Evolutionary conservation across 1,140 invertebrate genomes (phyloP), one percentile per base, ranked within the genome.

Genomic region (Diprion similis): DNA sequence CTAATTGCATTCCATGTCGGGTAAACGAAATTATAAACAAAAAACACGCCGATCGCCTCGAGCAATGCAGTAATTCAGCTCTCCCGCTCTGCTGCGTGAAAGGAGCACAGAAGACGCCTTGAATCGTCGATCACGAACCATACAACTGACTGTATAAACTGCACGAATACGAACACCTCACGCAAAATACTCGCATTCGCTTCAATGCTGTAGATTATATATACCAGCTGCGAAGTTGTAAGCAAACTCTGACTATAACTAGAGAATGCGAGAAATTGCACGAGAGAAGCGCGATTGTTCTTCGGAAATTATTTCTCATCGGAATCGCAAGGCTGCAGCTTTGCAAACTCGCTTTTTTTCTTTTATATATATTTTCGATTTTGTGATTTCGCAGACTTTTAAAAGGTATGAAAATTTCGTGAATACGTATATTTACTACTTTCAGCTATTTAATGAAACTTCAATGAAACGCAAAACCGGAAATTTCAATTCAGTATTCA

Each of bases 11-110:
- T 81, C 75, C 78, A 24, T 71, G 69, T 75, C 73, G 76, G 66
- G 81, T 80, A 82, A 84, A 83, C 82, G 24, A 84, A 84, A 84
- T 84, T 82, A 84, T 78, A 83, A 80, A 75, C 74, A 67, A 68
- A 73, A 19, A 47, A 46, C 48, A 65, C 71, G 46, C 68, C 24
- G 24, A 76, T 72, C 78, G 76, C 24, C 24, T 37, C 24, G 24
- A 37, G 24, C 24, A 37, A 1, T 37, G 24, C 24, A 37, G 24
- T 37, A 37, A 37, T 37, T 37, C 24, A 37, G 6, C 78, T 82
- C 11, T 9, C 78, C 78, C 78, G 76, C 69, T 69, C 65, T 70
- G 71, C 46, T 64, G 72, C 37, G 64, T 75, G 74, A 78, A 82
- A 82, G 76, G 75, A 77, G 72, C 51, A 17, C 75, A 71, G 76